Base-by-base conservation (phyloP, 2,113 vertebrate genomes). In the Periophthalmus modestus region DNA sequence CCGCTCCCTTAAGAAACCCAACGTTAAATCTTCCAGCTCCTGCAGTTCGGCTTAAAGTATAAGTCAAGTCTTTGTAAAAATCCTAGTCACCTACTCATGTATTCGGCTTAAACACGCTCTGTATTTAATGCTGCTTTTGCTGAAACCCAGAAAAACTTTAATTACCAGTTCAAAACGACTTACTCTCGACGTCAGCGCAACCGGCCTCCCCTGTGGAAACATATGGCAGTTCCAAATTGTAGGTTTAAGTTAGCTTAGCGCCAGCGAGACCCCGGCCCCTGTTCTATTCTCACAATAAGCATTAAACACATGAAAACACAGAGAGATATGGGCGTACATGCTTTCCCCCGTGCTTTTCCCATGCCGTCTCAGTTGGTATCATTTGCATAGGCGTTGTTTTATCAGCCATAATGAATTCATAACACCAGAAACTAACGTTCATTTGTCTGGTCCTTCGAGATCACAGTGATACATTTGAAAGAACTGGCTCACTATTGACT, bases 121-220 rank as follows among this genome's bases (percentile, higher is more conserved):
- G 47, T 80, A 75, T 74, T 77, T 84, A 80, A 52, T 79, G 65
- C 57, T n/a, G 47, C 47, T 86, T 85, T 62, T 86, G 83, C 85
- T 87, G 80, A 87, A 74, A 52, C 72, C 69, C 72, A 69, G 77
- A 34, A 74, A 87, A 85, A 55, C 78, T 78, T 81, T 87, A 82
- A 89, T 85, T 86, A 81, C 67, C 65, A 79, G 63, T 77, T 83
- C 69, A 82, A 72, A 71, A 80, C 79, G 74, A 86, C 72, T 77
- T 77, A 73, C 57, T 73, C 19, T 0, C 65, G 48, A 79, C 66
- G 86, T 90, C 83, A 88, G 87, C 89, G 86, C 55, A 81, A 80
- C 68, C 59, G 13, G 5, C 52, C 50, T 74, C 81, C 77, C 77
- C 39, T 0, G 73, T 11, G 79, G 72, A 86, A 80, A 84, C 83